Conservation (phyloP, 2,888 invertebrate species). For the Hirtodrosophila confusa region DNA sequence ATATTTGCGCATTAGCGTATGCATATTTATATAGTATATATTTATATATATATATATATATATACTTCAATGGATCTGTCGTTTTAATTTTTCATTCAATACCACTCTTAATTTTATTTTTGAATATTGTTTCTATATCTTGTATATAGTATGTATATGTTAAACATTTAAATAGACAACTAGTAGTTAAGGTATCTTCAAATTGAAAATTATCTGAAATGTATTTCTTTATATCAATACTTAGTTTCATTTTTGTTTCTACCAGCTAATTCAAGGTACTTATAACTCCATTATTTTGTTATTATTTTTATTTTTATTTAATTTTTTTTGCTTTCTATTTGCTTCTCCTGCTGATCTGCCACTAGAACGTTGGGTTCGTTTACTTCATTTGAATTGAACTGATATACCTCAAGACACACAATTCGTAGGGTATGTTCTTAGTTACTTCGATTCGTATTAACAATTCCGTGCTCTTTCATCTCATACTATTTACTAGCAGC, state of each 20-base stretch:
- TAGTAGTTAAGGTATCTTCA: conserved; percentile 40
- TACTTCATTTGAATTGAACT: conserved; percentile 30
- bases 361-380: conserved; percentile 62
- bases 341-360: conserved; percentile 8
- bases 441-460: conserved; percentile 37
- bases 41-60: conserved; percentile 62
- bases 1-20: no score
- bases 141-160: conserved; percentile 22
- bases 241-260: conserved; percentile 58
- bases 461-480: conserved; percentile 58
- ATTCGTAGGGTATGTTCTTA: conserved; percentile 22
- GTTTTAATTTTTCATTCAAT: conserved; percentile 33
- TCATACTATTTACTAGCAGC: conserved; percentile 6
- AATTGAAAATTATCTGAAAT: conserved; percentile 22
- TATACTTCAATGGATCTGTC: conserved; percentile 75
- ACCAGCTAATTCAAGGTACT: conserved; percentile 84
- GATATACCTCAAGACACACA: conserved; percentile 9
- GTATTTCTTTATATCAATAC: conserved; percentile 43
- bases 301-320: conserved; percentile 31
- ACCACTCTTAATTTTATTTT: conserved; percentile 59
- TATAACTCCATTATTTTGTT: conserved; percentile 83
- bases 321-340: conserved; percentile 18
- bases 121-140: conserved; percentile 15
- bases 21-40: conserved; percentile 17
- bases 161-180: conserved; percentile 59